Evolutionary conservation across 2,797 vertebrate species (phyloP), one percentile per base, ranked within the genome.

Genomic region (Malacoctenus gilli): DNA sequence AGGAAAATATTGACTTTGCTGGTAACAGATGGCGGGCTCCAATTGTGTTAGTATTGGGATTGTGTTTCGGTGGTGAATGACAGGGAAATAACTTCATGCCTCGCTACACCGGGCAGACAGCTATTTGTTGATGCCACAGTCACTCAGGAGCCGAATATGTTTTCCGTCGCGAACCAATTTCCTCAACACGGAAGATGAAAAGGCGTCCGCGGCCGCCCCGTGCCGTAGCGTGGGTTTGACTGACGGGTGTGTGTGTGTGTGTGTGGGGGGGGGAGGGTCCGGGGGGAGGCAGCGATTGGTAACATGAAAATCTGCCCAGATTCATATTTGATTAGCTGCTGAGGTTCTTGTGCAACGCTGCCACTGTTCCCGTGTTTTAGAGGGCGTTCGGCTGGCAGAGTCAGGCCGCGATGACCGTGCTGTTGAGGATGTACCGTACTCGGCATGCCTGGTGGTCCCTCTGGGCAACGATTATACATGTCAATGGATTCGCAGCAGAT

Each of bases 161-260:
- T 79, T 79, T 66, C 47, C 52, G n/a, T 39, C 7, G 15, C 28
- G 11, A 77, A 69, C 62, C 63, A 77, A 72, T 82, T 86, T 78
- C 65, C 67, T 67, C 59, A 78, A 79, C 61, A 71, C 6, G 50
- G 28, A 54, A 65, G 59, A 56, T 65, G 42, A 74, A 63, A 60
- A 46, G 48, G 28, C 20, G 18, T 56, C 46, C 44, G 35, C 41
- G 37, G 51, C n/a, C n/a, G 41, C 41, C 54, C 42, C 14, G 8
- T 55, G 44, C 44, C 59, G 48, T n/a, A 60, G 49, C n/a, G 50
- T 9, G n/a, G 48, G 52, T 50, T 22, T 62, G 48, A 80, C 4
- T 58, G 70, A 75, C 56, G 72, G n/a, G n/a, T n/a, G n/a, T n/a
- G n/a, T n/a, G n/a, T n/a, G n/a, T n/a, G n/a, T n/a, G n/a, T n/a